Base-by-base conservation (phyloP, 2,888 invertebrate species). In the Platycheirus albimanus region DNA sequence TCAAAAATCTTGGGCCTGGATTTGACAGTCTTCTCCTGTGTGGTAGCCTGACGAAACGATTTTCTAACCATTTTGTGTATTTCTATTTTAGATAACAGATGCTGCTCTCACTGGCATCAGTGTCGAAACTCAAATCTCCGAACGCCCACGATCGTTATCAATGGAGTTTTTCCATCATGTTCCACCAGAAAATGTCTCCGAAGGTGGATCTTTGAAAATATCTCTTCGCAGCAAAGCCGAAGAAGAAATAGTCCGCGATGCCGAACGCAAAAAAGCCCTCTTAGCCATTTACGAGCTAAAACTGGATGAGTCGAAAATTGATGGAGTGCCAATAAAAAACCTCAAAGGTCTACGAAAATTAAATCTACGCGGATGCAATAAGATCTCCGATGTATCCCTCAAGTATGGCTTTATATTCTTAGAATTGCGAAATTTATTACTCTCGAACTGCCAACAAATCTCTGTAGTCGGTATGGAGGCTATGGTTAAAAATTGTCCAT, bases 371-470 rank as follows among this genome's bases (percentile, higher is more conserved):
- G 93, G 93, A 0, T 95, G 95, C 87, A 94, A 93, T 85, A 93
- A 93, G 88, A 93, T 96, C 64, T 94, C 95, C 15, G 95, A 96
- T 89, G 93, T 94, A 0, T 94, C 95, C 81, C 88, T 96, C 8
- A 94, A 93, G 79, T 93, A 94, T 86, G 93, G 94, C 41, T 92
- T 95, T 81, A 92, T 92, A 78, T 95, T 95, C 87, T 91, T 92
- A 58, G 95, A 95, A 88, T 90, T 96, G 6, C 90, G 90, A 33
- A 91, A 91, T 76, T 90, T 96, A 20, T 92, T 93, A 87, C 90
- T 96, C 56, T 94, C 94, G 77, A 92, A 93, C 88, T 95, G 95
- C 86, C 94, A 94, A 87, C 94, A 95, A 89, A 93, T 95, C 74
- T 94, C 94, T 0, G 92, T 93, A 83, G 90, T 92, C 78, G 95